Percentiles rank a stretch among this genome's conserved stretches.
These are phyloP conservation scores for Cheilosia scutellata DNA, from an alignment of 2,888 invertebrate genomes.

Conservation along the genomic window DNA sequence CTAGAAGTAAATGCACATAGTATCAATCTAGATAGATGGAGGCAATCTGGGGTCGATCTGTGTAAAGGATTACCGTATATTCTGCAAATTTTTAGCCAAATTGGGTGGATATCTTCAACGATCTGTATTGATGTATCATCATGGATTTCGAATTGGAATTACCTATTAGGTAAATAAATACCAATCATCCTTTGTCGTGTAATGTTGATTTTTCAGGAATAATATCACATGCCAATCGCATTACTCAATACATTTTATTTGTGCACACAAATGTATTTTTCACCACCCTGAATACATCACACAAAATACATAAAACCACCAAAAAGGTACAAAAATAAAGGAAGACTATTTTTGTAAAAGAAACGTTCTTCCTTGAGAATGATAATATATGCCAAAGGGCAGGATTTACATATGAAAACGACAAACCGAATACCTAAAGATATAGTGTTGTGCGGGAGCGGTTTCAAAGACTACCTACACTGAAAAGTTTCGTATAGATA, in stretches of 20 bases:
- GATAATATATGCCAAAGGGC: conserved; percentile 69
- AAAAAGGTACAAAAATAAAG: conserved; percentile 9
- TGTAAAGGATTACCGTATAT: too few relatives aligned
- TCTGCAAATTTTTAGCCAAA: too few relatives aligned
- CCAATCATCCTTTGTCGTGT: neutral
- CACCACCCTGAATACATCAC: conserved; percentile 5
- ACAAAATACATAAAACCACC: neutral
- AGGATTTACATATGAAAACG: conserved; percentile 68
- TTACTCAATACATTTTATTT: neutral
- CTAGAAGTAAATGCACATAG: too few relatives aligned
- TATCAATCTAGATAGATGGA: too few relatives aligned
- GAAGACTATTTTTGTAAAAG: conserved; percentile 5
- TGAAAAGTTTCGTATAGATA: conserved; percentile 37
- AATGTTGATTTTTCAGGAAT: neutral
- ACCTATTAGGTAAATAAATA: too few relatives aligned
- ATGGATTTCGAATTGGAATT: too few relatives aligned
- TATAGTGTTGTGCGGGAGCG: conserved; percentile 25
- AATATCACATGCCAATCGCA: neutral
- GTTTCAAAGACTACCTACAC: conserved; percentile 37
- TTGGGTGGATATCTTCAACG: too few relatives aligned
- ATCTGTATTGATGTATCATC: too few relatives aligned
- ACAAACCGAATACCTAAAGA: conserved; percentile 47
- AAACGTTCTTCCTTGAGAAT: conserved; percentile 41
- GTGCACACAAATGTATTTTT: neutral
- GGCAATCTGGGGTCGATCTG: too few relatives aligned